Evolutionary conservation across 2,888 invertebrate genomes (phyloP), one percentile per base, ranked within the genome.

Genomic region (Drosophila meridionalis): DNA sequence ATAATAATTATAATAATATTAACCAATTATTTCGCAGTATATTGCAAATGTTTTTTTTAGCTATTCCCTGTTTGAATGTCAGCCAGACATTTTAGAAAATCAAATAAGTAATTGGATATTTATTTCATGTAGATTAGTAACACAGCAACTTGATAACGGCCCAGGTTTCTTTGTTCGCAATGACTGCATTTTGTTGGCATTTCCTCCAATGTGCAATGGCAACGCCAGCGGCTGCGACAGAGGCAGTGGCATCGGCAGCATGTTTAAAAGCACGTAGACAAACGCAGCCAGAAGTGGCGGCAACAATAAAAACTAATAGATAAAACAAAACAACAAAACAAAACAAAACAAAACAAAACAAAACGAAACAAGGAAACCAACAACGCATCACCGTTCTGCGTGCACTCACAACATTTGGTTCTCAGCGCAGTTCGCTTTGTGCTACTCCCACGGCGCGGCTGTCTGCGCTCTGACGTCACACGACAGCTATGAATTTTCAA

Each of bases 191-290:
- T 45, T 12, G 61, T 38, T 67, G 52, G 42, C 38, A 61, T 67
- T 45, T 64, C 32, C 8, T 38, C 75, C 75, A 78, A 60, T 75
- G 75, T 78, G 60, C 78, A 69, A 11, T 43, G 26, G 14, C 42
- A 36, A 6, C 68, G 30, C 4, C 26, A 28, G 26, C 45, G 57
- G 42, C 70, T 57, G 26, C 36, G 20, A 8, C 34, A 7, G 34
- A 4, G 34, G 9, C 48, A 53, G 28, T 47, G 30, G 30, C 71
- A 67, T n/a, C 11, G 53, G 40, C 55, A 30, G 56, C 78, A 72
- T 78, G 78, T 72, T 55, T 36, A 52, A 55, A 34, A 58, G 78
- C 79, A 78, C 78, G 79, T 78, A 79, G 69, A 64, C 79, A 80
- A 79, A 30, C 50, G 64, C 69, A 78, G 59, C 66, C 69, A 62